phyloP scores from a whole-genome alignment of 2,888 invertebrate genomes.

The Trypoxylon attenuatum region DNA sequence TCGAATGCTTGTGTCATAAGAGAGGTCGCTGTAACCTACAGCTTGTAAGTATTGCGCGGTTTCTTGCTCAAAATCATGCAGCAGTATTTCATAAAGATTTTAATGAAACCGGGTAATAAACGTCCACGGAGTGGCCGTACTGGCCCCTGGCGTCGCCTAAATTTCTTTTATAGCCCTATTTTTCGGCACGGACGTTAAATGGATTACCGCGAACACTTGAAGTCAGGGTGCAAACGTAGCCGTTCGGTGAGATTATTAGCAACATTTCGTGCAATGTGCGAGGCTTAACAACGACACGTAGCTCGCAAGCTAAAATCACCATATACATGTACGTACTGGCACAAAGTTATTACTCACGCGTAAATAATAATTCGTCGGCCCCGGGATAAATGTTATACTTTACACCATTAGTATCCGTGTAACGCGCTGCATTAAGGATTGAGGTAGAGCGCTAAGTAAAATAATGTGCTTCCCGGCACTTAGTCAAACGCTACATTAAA shows the following conservation, averaged over 20 bases:
- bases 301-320: no score
- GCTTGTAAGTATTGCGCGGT: no score
- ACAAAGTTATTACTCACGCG: no score
- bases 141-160: conserved; percentile 40
- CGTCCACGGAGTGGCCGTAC: conserved; percentile 51
- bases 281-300: conserved; percentile 29
- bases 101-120: conserved; percentile 64
- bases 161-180: conserved; percentile 63
- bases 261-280: conserved; percentile 44
- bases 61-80: conserved; percentile 38
- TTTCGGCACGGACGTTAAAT: conserved; percentile 65
- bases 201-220: conserved; percentile 58
- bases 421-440: no score
- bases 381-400: no score
- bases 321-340: no score
- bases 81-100: conserved; percentile 61
- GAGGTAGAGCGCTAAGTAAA: no score
- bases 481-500: no score
- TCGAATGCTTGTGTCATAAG: conserved; percentile 31
- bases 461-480: no score
- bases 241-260: conserved; percentile 58
- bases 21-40: conserved; percentile 18
- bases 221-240: conserved; percentile 33
- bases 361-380: no score
- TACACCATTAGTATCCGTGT: no score